Percentiles rank a stretch among this genome's conserved stretches.
These are phyloP conservation scores for Mystacornis crossleyi DNA, from an alignment of 2,113 vertebrate species.

Conservation along the genomic window DNA sequence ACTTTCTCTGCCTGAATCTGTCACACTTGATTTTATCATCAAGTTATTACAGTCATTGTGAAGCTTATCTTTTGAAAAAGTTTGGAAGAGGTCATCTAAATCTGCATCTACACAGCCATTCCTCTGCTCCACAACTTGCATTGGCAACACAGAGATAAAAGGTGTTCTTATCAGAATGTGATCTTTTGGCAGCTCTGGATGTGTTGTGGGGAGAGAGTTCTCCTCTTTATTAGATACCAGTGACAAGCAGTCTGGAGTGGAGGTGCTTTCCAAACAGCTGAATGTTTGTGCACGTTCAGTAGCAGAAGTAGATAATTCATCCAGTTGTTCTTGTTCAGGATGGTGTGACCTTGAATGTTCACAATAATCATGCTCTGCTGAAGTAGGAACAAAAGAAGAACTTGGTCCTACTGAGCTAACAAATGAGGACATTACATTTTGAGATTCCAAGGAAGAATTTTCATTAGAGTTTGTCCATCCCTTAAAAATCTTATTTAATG, in stretches of 20 bases:
- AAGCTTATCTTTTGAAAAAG: constrained; percentile 32
- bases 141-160: background rate
- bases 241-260: background rate
- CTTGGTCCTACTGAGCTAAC: constrained; percentile 19
- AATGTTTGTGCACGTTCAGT: background rate
- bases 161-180: background rate
- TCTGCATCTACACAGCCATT: background rate
- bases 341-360: constrained; percentile 29
- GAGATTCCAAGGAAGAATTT: background rate
- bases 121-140: constrained; percentile 16
- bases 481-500: background rate
- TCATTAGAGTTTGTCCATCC: background rate
- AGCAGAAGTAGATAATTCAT: constrained; percentile 32
- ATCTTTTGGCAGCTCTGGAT: background rate
- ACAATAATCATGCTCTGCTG: constrained; percentile 22
- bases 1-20: background rate
- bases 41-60: background rate
- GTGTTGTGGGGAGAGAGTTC: background rate
- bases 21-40: background rate
- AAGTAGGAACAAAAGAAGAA: constrained; percentile 16
- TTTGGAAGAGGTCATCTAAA: constrained; percentile 17
- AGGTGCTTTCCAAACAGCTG: constrained; percentile 1
- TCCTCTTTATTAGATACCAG: background rate
- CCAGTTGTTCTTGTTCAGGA: constrained; percentile 55
- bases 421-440: background rate